phyloP scores from a whole-genome alignment of 2,113 vertebrate genomes.

The Bufo bufo region DNA sequence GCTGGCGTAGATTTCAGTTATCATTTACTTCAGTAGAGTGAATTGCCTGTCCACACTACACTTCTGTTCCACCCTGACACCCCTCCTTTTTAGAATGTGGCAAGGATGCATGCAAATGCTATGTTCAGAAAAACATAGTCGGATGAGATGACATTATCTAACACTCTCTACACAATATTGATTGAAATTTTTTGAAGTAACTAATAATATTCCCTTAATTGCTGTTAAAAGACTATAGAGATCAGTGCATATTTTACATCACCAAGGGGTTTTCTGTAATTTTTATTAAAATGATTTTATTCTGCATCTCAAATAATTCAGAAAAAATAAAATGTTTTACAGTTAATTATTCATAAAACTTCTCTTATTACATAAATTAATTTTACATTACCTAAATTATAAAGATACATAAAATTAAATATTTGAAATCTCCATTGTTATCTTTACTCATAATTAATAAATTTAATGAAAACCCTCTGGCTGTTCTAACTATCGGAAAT shows the following conservation, averaged over 20 bases:
- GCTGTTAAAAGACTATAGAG: neutral
- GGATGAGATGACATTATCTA: no score
- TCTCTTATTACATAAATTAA: constrained; percentile 26
- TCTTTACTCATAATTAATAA: constrained; percentile 26
- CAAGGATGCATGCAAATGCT: no score
- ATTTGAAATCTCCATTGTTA: constrained; percentile 21
- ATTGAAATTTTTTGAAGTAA: neutral
- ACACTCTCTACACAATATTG: no score
- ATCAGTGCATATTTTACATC: neutral
- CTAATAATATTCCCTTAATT: neutral
- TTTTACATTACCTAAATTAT: constrained; percentile 5
- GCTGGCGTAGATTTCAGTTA: no score
- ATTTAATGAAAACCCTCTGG: constrained; percentile 5
- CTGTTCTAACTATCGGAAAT: neutral
- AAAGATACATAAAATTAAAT: neutral
- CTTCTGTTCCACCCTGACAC: no score
- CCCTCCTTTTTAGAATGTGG: no score
- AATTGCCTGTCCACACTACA: no score
- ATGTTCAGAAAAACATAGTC: no score
- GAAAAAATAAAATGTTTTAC: constrained; percentile 16
- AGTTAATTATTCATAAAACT: constrained; percentile 28
- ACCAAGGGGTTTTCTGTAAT: no score
- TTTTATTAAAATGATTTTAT: constrained; percentile 22
- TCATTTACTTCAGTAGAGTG: no score
- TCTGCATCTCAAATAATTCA: neutral